Evolutionary conservation across 1,140 invertebrate species (phyloP), one percentile per base, ranked within the genome.

Genomic region (Linepithema humile): DNA sequence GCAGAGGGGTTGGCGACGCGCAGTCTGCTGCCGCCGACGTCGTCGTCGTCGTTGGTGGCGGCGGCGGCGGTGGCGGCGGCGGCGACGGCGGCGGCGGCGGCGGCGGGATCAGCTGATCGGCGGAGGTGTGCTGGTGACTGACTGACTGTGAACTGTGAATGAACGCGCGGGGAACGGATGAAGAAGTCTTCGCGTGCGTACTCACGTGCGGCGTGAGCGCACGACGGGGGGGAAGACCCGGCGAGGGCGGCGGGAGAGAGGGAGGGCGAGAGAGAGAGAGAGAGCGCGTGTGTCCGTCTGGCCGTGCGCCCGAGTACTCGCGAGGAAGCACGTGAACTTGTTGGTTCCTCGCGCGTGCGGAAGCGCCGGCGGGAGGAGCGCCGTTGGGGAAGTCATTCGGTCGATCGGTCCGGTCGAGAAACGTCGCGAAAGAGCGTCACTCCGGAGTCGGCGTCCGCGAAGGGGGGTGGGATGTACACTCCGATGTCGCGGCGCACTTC

Each of bases 71-170:
- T 35, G 70, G 6, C 4, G 50, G 35, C 29, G 73, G 20, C 20
- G 62, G 38, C 17, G 69, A n/a, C n/a, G 40, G 43, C 2, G 72
- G 67, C 23, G 73, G 57, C 6, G 57, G 59, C 23, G 59, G 50
- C 26, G 84, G 55, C 78, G 72, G 67, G 83, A 92, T 92, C 92
- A 92, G 93, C 92, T 93, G 92, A 93, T 92, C 90, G 91, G 87
- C 83, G 90, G 86, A 88, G 88, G 84, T 90, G 86, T 89, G 77
- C 85, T 88, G 65, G 90, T 90, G 87, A 89, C 91, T 91, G 86
- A 90, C 88, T 89, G 88, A 85, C 86, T 90, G 86, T 88, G 86
- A 85, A 87, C 88, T 87, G 83, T 90, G 88, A 89, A 90, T 87
- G 85, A 86, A 88, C 86, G 85, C 77, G 72, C 85, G 82, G 74